Conservation (phyloP, 1,140 invertebrate genomes). For the Pseudomyrmex sp. region DNA sequence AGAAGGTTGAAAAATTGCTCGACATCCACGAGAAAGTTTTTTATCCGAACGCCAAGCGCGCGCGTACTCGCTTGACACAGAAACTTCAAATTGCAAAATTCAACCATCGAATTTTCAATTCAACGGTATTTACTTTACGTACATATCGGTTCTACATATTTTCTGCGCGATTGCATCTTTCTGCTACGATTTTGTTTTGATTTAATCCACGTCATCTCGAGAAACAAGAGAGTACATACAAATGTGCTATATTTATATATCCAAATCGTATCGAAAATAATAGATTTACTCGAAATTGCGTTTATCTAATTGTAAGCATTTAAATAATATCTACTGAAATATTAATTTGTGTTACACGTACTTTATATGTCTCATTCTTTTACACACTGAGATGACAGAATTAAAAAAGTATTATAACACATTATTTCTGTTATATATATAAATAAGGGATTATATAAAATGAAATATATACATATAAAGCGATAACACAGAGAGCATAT, state of each 20-base stretch:
- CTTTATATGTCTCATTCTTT: background rate
- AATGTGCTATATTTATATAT: background rate
- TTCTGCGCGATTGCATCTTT: constrained; percentile 15
- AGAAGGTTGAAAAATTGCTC: constrained; percentile 59
- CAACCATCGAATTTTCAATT: constrained; percentile 55
- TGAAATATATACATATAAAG: background rate
- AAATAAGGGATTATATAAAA: background rate
- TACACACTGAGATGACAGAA: background rate
- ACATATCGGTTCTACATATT: constrained; percentile 24
- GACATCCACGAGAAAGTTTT: constrained; percentile 56
- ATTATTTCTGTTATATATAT: background rate
- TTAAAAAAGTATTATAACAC: background rate
- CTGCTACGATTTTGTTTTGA: background rate
- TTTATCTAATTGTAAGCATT: background rate
- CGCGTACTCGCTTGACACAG: background rate
- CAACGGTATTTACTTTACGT: constrained; percentile 48
- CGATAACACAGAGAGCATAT: background rate
- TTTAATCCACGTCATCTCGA: background rate
- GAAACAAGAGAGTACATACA: background rate
- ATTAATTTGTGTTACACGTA: background rate
- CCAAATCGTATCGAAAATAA: constrained; percentile 15
- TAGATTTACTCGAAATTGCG: constrained; percentile 11
- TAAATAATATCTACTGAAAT: constrained; percentile 8
- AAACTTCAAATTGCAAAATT: constrained; percentile 43
- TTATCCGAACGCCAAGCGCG: constrained; percentile 28